These are phyloP conservation scores for Flexamia atlantica DNA, from an alignment of 2,888 invertebrate genomes.

Conservation along the genomic window DNA sequence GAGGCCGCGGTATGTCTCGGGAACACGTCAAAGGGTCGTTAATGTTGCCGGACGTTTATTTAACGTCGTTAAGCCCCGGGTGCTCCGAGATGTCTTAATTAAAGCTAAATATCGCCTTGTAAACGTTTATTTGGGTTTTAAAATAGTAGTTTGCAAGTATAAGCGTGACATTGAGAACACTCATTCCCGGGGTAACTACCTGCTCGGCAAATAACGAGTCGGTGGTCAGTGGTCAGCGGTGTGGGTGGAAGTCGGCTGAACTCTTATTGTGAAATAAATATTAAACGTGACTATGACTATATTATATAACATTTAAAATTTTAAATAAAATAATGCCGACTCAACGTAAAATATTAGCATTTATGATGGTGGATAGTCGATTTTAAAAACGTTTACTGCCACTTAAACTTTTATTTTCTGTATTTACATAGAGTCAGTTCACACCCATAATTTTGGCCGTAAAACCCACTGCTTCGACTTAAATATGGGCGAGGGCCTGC, in stretches of 20 bases:
- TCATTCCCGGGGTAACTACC: conserved; percentile 11
- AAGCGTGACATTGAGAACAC: conserved; percentile 21
- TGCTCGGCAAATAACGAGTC: not conserved
- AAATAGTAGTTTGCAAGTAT: conserved; percentile 34
- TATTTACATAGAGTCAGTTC: conserved; percentile 21
- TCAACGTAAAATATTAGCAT: not conserved
- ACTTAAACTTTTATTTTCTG: not conserved
- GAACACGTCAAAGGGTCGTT: conserved; percentile 41
- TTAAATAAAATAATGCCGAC: no score
- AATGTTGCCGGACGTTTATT: conserved; percentile 29
- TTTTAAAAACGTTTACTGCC: not conserved
- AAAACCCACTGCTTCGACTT: conserved; percentile 9
- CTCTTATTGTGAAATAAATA: no score
- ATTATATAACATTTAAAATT: no score
- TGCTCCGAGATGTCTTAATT: conserved; percentile 38
- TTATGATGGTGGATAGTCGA: not conserved
- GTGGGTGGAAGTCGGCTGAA: no score
- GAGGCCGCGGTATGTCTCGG: not conserved
- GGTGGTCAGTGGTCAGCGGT: not conserved
- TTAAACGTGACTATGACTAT: no score
- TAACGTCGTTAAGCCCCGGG: conserved; percentile 35
- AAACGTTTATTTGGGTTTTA: conserved; percentile 31
- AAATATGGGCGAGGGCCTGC: conserved; percentile 27
- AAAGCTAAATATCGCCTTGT: conserved; percentile 27
- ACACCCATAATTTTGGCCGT: conserved; percentile 23